Conservation (phyloP, 2,888 invertebrate genomes). For the Theretra japonica region DNA sequence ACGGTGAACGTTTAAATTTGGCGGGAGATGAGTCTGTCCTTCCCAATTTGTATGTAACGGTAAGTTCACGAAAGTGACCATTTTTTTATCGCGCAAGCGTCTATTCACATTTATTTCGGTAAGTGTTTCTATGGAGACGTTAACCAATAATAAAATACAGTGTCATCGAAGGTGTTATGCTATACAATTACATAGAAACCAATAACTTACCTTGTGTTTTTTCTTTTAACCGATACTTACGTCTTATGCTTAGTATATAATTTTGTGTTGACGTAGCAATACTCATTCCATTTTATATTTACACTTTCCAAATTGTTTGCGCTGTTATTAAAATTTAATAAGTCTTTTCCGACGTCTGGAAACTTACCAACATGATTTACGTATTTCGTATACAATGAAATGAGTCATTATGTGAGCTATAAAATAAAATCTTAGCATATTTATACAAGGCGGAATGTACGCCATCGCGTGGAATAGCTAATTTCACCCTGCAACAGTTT, state of each 20-base stretch:
- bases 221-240: too few relatives aligned
- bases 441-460: background rate
- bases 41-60: slow-evolving; percentile 63
- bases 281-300: too few relatives aligned
- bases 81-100: background rate
- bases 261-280: too few relatives aligned
- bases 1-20: slow-evolving; percentile 74
- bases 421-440: background rate
- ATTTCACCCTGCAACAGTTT: slow-evolving; percentile 30
- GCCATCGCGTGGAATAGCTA: slow-evolving; percentile 18
- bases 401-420: slow-evolving; percentile 2
- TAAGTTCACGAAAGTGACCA: slow-evolving; percentile 51
- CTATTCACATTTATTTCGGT: background rate
- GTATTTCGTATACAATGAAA: background rate
- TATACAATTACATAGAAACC: too few relatives aligned
- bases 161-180: too few relatives aligned
- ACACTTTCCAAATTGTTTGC: too few relatives aligned
- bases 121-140: background rate
- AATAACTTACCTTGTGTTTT: too few relatives aligned
- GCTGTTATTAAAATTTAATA: too few relatives aligned
- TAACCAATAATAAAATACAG: background rate
- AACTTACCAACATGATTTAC: background rate
- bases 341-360: background rate
- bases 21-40: slow-evolving; percentile 66
- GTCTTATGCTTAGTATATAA: too few relatives aligned